A percentile compares a stretch with the other conserved stretches of the same genome.
These are phyloP conservation scores for Nebria ingens DNA, from an alignment of 1,140 invertebrate genomes.

Conservation along the genomic window DNA sequence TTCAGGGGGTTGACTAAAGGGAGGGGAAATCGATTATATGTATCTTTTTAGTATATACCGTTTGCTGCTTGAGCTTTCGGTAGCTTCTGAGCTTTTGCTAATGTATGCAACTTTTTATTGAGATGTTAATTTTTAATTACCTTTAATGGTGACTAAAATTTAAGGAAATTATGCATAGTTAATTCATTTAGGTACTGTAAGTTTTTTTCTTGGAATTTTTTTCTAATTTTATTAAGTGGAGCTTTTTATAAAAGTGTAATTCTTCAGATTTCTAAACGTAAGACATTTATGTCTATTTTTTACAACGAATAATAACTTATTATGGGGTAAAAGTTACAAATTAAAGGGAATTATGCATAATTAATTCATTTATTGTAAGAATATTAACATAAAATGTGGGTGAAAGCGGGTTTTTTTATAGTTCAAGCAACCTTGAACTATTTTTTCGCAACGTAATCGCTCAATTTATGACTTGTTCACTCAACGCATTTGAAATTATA, in stretches of 20 bases:
- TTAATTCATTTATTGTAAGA: neutral
- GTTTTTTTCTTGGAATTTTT: neutral
- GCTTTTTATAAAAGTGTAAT: neutral
- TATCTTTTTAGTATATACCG: slow-evolving; percentile 10
- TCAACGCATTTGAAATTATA: too few species aligned
- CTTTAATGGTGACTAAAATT: neutral
- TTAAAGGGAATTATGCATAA: neutral
- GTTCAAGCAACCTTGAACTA: too few species aligned
- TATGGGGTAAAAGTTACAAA: neutral
- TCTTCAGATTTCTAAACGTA: neutral
- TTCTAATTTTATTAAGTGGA: neutral
- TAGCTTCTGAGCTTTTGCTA: slow-evolving; percentile 1
- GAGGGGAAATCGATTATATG: slow-evolving; percentile 7
- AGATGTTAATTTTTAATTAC: slow-evolving; percentile 6
- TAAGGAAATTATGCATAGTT: slow-evolving; percentile 2
- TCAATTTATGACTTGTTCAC: too few species aligned
- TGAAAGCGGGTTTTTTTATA: too few species aligned
- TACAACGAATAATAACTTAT: neutral
- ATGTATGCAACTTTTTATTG: slow-evolving; percentile 7
- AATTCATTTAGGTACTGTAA: neutral
- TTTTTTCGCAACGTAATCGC: too few species aligned
- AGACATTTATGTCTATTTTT: neutral
- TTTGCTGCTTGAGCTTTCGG: slow-evolving; percentile 3
- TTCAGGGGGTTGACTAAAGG: neutral
- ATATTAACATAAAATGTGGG: too few species aligned